Percentiles rank a stretch among this genome's conserved stretches.
Conservation (phyloP, 2,797 vertebrate genomes). For the Enteromius paludinosus region DNA sequence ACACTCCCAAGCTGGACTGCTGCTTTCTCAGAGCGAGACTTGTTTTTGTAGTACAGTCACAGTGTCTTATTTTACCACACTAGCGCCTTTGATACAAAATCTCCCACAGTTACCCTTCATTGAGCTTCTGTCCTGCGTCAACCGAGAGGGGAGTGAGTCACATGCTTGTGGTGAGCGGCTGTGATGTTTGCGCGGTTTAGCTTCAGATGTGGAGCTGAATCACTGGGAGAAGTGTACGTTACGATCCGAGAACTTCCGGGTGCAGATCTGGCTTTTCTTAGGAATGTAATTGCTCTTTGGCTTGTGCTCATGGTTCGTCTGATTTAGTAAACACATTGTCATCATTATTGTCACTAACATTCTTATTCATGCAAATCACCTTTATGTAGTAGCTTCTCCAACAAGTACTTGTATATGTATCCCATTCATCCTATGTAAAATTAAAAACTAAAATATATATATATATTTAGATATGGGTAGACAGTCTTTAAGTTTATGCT, state of each 20-base stretch:
- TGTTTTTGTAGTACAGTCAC: conserved; percentile 48
- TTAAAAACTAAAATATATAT: conserved; percentile 36
- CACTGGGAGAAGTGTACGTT: conserved; percentile 43
- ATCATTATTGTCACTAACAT: conserved; percentile 39
- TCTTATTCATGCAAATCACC: conserved; percentile 32
- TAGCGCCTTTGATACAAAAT: conserved; percentile 53
- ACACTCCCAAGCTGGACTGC: conserved; percentile 44
- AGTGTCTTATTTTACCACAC: conserved; percentile 52
- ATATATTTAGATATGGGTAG: conserved; percentile 47
- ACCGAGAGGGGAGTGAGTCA: conserved; percentile 48
- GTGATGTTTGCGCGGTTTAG: conserved; percentile 45
- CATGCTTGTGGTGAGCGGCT: conserved; percentile 29
- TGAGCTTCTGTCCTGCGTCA: conserved; percentile 41
- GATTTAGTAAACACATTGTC: conserved; percentile 26
- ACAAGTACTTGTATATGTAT: conserved; percentile 45
- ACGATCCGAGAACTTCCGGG: conserved; percentile 38
- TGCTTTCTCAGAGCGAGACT: conserved; percentile 43
- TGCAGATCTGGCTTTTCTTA: conserved; percentile 46
- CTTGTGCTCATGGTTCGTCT: conserved; percentile 38
- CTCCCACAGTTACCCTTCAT: conserved; percentile 31
- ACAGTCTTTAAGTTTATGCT: conserved; percentile 42
- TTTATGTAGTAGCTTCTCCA: conserved; percentile 28
- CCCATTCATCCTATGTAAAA: conserved; percentile 52
- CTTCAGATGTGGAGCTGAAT: conserved; percentile 57
- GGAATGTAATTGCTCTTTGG: conserved; percentile 46